Evolutionary conservation across 2,113 vertebrate genomes (phyloP).

Genomic region (Alces alces): DNA sequence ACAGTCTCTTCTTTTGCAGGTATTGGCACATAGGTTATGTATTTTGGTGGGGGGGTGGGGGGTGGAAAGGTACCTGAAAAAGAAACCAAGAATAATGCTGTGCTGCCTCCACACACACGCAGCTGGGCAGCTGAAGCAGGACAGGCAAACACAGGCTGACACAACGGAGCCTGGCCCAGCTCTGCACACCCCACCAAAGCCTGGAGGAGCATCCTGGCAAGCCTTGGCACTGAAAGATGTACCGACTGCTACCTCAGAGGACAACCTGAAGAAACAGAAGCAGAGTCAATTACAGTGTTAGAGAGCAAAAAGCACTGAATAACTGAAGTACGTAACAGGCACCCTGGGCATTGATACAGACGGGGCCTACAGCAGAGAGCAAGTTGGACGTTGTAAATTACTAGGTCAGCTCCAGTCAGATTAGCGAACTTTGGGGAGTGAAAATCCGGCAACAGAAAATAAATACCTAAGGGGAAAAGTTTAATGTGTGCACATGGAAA

Average conservation of each 20-base stretch:
- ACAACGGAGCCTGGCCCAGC: neutral
- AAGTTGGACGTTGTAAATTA: neutral
- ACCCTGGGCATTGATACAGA: no score
- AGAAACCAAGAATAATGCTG: neutral
- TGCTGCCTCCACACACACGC: neutral
- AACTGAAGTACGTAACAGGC: neutral
- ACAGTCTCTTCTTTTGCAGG: neutral
- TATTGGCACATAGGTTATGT: neutral
- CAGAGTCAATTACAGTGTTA: neutral
- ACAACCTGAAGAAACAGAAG: neutral
- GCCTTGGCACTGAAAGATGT: neutral
- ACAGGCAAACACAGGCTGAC: neutral
- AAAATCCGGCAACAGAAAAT: neutral
- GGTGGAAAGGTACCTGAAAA: neutral
- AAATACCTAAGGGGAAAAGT: neutral
- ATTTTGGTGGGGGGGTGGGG: neutral
- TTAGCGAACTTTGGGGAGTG: neutral
- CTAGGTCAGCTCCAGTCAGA: neutral
- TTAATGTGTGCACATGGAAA: neutral
- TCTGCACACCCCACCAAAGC: neutral
- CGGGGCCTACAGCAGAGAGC: neutral
- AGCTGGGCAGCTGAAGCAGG: neutral
- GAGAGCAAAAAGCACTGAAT: neutral
- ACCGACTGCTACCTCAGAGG: neutral
- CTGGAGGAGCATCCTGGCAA: neutral